Evolutionary conservation across 2,113 vertebrate species (phyloP).

Genomic region (Pungitius pungitius): DNA sequence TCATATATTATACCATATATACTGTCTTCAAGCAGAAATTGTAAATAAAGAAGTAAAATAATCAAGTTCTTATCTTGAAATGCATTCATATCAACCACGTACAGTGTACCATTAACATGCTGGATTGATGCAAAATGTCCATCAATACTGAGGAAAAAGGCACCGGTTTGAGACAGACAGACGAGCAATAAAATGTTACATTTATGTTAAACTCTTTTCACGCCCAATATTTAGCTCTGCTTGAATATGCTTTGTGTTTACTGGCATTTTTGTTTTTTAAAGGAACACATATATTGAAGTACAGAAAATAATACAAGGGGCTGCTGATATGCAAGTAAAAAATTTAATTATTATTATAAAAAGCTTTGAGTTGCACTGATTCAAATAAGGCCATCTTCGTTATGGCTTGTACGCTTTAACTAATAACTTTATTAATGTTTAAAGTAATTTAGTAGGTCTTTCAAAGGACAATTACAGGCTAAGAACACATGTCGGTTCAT

Average conservation of each 20-base stretch:
- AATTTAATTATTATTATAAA: not conserved
- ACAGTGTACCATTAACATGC: constrained; percentile 33
- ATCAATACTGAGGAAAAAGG: constrained; percentile 30
- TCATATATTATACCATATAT: not conserved
- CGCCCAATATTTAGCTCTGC: constrained; percentile 1
- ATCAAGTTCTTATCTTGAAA: not conserved
- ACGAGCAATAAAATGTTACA: not conserved
- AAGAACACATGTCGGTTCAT: not conserved
- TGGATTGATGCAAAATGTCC: constrained; percentile 5
- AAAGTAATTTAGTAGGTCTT: not conserved
- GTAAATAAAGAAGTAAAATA: constrained; percentile 7
- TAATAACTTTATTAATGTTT: constrained; percentile 8
- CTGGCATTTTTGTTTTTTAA: not conserved
- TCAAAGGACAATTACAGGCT: not conserved
- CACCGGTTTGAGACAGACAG: constrained; percentile 23
- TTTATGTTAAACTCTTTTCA: accelerated
- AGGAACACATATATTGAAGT: not conserved
- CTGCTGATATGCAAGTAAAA: not conserved
- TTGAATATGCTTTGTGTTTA: not conserved
- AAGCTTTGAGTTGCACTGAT: accelerated
- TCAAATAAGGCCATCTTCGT: constrained; percentile 8
- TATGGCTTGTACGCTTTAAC: not conserved
- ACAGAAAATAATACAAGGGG: constrained; percentile 1
- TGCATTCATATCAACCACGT: constrained; percentile 30
- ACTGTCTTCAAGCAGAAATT: not conserved